Percentiles rank a stretch among this genome's conserved stretches.
These are phyloP conservation scores for Drosophila kohkoa DNA, from an alignment of 1,140 invertebrate species.

Conservation along the genomic window DNA sequence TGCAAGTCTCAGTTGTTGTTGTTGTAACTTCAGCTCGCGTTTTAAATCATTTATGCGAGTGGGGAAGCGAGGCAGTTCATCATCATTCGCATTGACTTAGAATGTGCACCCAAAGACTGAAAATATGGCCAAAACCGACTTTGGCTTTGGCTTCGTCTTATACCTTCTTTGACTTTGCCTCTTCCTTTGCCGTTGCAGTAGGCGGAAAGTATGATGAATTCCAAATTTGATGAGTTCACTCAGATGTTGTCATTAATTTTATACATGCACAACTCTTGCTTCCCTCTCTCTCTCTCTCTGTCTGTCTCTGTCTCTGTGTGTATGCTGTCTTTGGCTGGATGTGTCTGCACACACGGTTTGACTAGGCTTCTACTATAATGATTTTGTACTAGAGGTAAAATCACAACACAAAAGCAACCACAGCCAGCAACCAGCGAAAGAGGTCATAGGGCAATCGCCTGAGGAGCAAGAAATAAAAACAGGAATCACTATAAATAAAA, in stretches of 20 bases:
- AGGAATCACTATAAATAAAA: not conserved
- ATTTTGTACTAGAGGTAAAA: conserved; percentile 21
- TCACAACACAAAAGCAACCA: conserved; percentile 12
- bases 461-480: conserved; percentile 7
- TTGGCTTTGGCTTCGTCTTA: conserved; percentile 2
- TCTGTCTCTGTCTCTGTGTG: not conserved
- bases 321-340: not conserved
- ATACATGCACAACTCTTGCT: conserved; percentile 29
- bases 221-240: conserved; percentile 83
- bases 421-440: not conserved
- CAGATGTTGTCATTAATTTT: conserved; percentile 83
- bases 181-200: conserved; percentile 48
- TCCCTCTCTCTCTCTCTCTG: not conserved
- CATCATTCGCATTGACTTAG: conserved; percentile 81
- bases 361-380: conserved; percentile 42
- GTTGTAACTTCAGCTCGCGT: conserved; percentile 36
- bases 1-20: conserved; percentile 10
- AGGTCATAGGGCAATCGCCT: conserved; percentile 39
- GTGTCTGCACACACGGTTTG: not conserved
- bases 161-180: conserved; percentile 8
- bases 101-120: conserved; percentile 69
- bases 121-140: conserved; percentile 27
- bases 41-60: conserved; percentile 81
- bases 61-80: conserved; percentile 69
- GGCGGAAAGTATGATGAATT: conserved; percentile 82